phyloP scores from a whole-genome alignment of 1,140 invertebrate species.

The Ruditapes philippinarum region DNA sequence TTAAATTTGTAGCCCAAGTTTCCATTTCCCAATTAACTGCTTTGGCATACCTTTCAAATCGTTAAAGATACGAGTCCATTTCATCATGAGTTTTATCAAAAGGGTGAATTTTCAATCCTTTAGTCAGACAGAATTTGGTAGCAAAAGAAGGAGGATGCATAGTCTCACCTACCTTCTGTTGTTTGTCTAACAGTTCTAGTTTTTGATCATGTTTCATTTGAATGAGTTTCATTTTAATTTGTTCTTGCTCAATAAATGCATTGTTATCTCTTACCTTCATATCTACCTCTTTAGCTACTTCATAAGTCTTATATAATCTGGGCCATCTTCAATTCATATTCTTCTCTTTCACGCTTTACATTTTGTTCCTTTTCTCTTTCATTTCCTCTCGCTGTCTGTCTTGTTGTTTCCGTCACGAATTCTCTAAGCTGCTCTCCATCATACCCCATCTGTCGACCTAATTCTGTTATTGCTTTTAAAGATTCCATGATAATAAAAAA shows the following conservation, averaged over 20 bases:
- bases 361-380: background rate
- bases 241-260: background rate
- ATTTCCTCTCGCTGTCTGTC: background rate
- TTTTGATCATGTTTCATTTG: background rate
- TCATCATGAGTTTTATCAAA: constrained; percentile 68
- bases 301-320: background rate
- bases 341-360: background rate
- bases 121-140: background rate
- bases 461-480: background rate
- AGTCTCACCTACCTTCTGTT: background rate
- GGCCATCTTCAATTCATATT: background rate
- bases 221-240: background rate
- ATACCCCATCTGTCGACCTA: background rate
- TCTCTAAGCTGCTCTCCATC: background rate
- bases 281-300: background rate
- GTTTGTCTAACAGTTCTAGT: background rate
- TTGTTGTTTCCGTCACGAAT: constrained; percentile 10
- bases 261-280: background rate
- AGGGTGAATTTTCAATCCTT: constrained; percentile 44
- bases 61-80: constrained; percentile 53
- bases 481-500: background rate
- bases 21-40: constrained; percentile 25
- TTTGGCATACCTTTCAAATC: constrained; percentile 65
- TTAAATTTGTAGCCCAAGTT: constrained; percentile 59
- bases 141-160: background rate